Conservation (phyloP, 2,797 vertebrate genomes). For the Oryzias dopingdopingensis region DNA sequence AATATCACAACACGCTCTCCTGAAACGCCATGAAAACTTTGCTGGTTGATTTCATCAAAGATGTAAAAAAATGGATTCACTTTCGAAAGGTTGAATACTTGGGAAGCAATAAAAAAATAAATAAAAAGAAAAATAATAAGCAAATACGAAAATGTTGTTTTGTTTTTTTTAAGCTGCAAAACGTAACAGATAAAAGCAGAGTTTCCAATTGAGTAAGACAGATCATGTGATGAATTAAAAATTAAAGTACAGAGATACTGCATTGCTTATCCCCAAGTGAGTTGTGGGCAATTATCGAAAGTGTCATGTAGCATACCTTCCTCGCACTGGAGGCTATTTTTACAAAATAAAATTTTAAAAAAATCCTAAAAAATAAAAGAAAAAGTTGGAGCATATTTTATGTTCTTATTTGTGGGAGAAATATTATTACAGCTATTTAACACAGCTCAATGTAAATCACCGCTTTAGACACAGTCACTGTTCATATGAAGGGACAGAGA, state of each 20-base stretch:
- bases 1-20: constrained; percentile 21
- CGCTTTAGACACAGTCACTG: constrained; percentile 77
- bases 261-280: not conserved
- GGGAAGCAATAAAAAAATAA: not conserved
- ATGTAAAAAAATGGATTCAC: not conserved
- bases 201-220: constrained; percentile 2
- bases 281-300: not conserved
- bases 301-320: not conserved
- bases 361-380: not conserved
- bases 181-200: not conserved
- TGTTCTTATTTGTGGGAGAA: constrained; percentile 39
- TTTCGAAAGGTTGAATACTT: not conserved
- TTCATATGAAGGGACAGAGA: constrained; percentile 67
- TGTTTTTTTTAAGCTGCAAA: not conserved
- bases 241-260: constrained; percentile 1
- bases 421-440: constrained; percentile 77
- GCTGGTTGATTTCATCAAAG: constrained; percentile 1
- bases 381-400: not conserved
- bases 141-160: not conserved
- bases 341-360: not conserved
- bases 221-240: not conserved
- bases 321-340: too few relatives aligned
- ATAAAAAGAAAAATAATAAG: not conserved
- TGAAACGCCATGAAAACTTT: constrained; percentile 1
- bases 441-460: constrained; percentile 75